Evolutionary conservation across 2,888 invertebrate genomes (phyloP).

Genomic region (Eilema caniola): DNA sequence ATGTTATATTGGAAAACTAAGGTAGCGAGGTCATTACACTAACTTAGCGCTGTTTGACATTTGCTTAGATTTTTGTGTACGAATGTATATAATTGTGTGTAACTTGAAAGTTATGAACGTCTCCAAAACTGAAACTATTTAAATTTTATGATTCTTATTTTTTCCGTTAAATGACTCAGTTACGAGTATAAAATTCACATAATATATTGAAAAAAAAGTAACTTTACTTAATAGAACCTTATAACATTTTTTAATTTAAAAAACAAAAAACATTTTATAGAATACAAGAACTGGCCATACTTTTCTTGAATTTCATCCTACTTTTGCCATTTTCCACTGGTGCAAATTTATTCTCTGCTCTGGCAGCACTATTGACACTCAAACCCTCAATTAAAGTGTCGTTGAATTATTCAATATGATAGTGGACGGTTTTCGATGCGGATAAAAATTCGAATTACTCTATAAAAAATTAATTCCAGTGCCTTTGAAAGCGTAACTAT

Average conservation of each 20-base stretch:
- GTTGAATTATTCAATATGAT: constrained; percentile 61
- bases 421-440: constrained; percentile 48
- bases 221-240: too few relatives aligned
- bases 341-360: neutral
- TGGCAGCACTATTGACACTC: constrained; percentile 48
- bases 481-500: neutral
- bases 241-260: too few relatives aligned
- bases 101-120: neutral
- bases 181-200: too few relatives aligned
- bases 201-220: too few relatives aligned
- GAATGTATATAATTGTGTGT: neutral
- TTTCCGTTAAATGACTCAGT: too few relatives aligned
- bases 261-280: too few relatives aligned
- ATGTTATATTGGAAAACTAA: constrained; percentile 3
- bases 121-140: neutral
- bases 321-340: neutral
- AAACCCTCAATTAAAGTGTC: constrained; percentile 54
- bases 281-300: constrained; percentile 4
- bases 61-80: neutral
- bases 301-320: neutral
- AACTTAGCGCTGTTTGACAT: neutral
- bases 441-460: constrained; percentile 46
- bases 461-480: constrained; percentile 31
- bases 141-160: too few relatives aligned
- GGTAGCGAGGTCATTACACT: neutral